Evolutionary conservation across 1,140 invertebrate genomes (phyloP).

Genomic region (Mylabris phalerata): DNA sequence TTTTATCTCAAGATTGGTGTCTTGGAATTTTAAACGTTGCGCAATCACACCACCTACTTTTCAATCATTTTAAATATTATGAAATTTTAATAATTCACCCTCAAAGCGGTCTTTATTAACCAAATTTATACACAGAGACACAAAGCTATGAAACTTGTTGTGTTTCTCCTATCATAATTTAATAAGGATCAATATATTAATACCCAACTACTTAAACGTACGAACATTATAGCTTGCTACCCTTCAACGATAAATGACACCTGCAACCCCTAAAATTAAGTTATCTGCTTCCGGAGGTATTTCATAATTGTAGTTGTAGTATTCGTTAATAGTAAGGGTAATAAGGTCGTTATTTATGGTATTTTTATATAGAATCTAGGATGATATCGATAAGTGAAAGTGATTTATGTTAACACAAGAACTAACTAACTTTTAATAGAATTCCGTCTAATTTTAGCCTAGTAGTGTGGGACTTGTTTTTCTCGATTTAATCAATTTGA

Average conservation of each 20-base stretch:
- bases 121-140: too few relatives aligned
- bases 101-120: too few relatives aligned
- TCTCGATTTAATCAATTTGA: too few relatives aligned
- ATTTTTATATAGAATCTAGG: not conserved
- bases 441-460: too few relatives aligned
- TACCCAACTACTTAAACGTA: slow-evolving; percentile 10
- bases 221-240: slow-evolving; percentile 7
- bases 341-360: not conserved
- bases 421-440: too few relatives aligned
- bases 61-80: too few relatives aligned
- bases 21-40: too few relatives aligned
- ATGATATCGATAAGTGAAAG: slow-evolving; percentile 10
- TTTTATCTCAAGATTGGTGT: too few relatives aligned
- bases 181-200: slow-evolving; percentile 18
- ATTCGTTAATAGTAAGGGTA: too few relatives aligned
- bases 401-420: slow-evolving; percentile 6
- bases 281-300: slow-evolving; percentile 8
- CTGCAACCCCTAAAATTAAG: slow-evolving; percentile 15
- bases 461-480: too few relatives aligned
- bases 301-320: not conserved
- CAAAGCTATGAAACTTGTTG: not conserved
- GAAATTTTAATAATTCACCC: too few relatives aligned
- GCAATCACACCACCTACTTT: too few relatives aligned
- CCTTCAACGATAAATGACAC: slow-evolving; percentile 15
- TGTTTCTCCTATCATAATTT: slow-evolving; percentile 9